phyloP scores from a whole-genome alignment of 1,140 invertebrate genomes.

The Leptinotarsa lineolata region DNA sequence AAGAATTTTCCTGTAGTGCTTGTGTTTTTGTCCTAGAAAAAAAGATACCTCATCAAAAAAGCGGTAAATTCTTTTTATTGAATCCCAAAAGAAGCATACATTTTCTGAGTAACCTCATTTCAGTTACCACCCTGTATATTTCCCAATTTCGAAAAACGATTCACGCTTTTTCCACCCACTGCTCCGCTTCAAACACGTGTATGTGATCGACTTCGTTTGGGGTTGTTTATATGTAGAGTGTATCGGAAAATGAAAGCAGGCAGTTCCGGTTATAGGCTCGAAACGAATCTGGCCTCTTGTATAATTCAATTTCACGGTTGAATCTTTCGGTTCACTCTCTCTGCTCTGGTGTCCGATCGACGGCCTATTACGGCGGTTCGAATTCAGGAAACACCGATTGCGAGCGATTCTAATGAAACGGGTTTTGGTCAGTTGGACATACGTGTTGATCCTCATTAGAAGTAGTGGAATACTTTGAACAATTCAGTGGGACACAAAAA shows the following conservation, averaged over 20 bases:
- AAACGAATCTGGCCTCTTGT: slow-evolving; percentile 35
- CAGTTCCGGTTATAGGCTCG: slow-evolving; percentile 19
- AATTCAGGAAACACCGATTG: background rate
- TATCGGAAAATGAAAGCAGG: slow-evolving; percentile 27
- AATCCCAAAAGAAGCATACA: too few species aligned
- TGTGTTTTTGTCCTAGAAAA: too few species aligned
- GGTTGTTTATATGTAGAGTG: slow-evolving; percentile 39
- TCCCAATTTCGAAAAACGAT: too few species aligned
- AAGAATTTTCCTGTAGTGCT: too few species aligned
- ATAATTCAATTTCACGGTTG: slow-evolving; percentile 44
- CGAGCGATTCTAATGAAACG: background rate
- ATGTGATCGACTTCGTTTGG: slow-evolving; percentile 40
- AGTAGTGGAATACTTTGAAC: too few species aligned
- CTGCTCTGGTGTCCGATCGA: slow-evolving; percentile 19
- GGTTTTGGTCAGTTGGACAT: background rate
- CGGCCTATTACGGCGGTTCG: slow-evolving; percentile 10
- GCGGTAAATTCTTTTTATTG: too few species aligned
- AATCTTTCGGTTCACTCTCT: slow-evolving; percentile 33
- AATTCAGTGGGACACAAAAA: too few species aligned
- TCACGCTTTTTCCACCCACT: slow-evolving; percentile 11
- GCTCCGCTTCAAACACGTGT: slow-evolving; percentile 28
- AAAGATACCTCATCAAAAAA: too few species aligned
- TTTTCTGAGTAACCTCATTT: too few species aligned
- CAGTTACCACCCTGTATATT: too few species aligned
- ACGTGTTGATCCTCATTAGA: background rate